Base-by-base conservation (phyloP, 2,888 invertebrate genomes). In the Patella caerulea region DNA sequence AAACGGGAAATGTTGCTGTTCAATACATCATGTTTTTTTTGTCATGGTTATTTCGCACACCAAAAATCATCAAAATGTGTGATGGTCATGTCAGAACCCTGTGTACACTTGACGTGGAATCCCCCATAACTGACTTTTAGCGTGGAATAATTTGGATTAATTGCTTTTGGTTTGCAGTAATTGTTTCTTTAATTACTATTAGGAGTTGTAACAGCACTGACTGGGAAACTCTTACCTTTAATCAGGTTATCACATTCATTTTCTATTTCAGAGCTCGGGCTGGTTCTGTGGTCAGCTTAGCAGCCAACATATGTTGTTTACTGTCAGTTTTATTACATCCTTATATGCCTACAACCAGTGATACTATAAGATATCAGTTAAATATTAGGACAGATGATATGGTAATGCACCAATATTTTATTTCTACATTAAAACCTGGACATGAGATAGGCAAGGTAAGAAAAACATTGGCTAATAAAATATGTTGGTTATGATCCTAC, bases 301-400 rank as follows among this genome's bases (percentile, higher is more conserved):
- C 96, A 83, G 94, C 94, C 83, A 97, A 97, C 90, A 92, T 97
- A 86, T 94, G 94, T 81, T 96, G 94, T 83, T 92, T 98, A 1
- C 91, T 99, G 79, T 95, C 97, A 2, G 94, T 95, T 1, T 92
- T 99, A 19, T 91, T 99, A 54, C 94, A 95, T 78, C 99, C 99
- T 0, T 98, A 96, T 92, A 96, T 98, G 96, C 99, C 99, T 0
- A 93, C 94, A 73, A 95, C 96, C 0, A 94, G 95, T 56, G 92
- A 94, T 0, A 93, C 93, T 45, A 92, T 98, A 79, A 93, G 94
- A 81, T 91, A 92, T 15, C 97, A 98, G 90, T 93, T 98, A 59
- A 95, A 95, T 84, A 89, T 94, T 0, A 92, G 94, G 0, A 88
- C 91, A 0, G 83, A 91, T 0, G 91, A 93, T 72, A 89, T 91